Conservation (phyloP, 2,888 invertebrate genomes). For the Serripes groenlandicus region DNA sequence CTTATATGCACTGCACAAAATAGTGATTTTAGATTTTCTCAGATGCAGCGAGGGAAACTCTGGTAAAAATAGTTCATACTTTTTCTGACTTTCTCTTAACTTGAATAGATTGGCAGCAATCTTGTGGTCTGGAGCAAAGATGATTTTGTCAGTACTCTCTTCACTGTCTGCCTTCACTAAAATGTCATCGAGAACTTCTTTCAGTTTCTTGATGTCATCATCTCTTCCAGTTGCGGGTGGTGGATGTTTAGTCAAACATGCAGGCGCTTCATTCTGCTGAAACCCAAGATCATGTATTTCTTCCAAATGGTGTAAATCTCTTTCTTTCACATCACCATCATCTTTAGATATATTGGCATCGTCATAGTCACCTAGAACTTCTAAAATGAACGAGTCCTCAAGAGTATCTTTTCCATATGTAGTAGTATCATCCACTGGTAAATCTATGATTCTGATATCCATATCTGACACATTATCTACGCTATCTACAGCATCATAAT, state of each 20-base stretch:
- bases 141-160: slow-evolving; percentile 18
- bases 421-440: no score
- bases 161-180: slow-evolving; percentile 40
- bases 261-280: slow-evolving; percentile 29
- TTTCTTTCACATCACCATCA: no score
- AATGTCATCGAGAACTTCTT: slow-evolving; percentile 54
- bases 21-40: slow-evolving; percentile 56
- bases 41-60: slow-evolving; percentile 55
- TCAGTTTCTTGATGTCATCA: slow-evolving; percentile 46
- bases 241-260: slow-evolving; percentile 56
- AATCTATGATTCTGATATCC: no score
- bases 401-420: no score
- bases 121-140: slow-evolving; percentile 53
- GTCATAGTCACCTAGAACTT: no score
- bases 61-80: slow-evolving; percentile 39
- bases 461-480: no score
- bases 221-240: slow-evolving; percentile 63
- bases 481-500: no score
- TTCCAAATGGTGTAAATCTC: no score
- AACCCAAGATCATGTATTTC: no score
- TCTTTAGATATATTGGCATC: no score
- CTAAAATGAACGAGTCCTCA: no score
- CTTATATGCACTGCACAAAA: slow-evolving; percentile 50
- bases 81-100: not conserved
- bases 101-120: slow-evolving; percentile 35